Percentiles rank a stretch among this genome's conserved stretches.
Conservation (phyloP, 2,888 invertebrate species). For the Stenodema calcarata region DNA sequence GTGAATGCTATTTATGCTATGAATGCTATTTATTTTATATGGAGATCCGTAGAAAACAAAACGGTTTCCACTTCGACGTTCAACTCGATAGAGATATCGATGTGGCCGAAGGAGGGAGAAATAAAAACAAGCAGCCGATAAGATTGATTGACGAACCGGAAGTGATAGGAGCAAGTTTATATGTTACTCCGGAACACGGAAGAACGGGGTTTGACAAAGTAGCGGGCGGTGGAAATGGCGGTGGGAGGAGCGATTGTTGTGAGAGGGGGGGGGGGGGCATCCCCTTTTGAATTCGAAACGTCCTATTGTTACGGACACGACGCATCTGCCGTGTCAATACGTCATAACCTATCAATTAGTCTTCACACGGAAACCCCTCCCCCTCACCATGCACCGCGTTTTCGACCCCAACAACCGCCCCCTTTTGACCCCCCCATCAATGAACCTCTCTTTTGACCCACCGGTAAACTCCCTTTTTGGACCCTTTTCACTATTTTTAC, state of each 20-base stretch:
- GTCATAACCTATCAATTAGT: constrained; percentile 42
- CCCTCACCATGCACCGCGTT: neutral
- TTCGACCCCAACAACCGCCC: neutral
- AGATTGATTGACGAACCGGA: neutral
- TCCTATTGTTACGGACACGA: constrained; percentile 10
- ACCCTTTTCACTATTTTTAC: no score
- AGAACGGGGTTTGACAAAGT: neutral
- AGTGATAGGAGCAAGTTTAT: neutral
- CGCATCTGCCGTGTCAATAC: constrained; percentile 39
- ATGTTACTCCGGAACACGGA: neutral
- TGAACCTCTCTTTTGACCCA: no score
- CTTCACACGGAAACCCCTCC: neutral
- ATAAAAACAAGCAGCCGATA: neutral
- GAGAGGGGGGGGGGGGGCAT: neutral
- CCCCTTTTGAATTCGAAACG: neutral
- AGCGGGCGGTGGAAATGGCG: neutral
- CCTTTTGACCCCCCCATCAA: neutral
- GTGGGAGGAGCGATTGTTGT: neutral
- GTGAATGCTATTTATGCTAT: no score
- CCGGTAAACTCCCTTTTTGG: no score
- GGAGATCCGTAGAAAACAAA: no score
- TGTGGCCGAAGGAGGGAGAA: no score
- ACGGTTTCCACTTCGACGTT: no score
- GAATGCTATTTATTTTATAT: no score
- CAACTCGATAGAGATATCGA: no score